A percentile compares a stretch with the other conserved stretches of the same genome.
phyloP scores from a whole-genome alignment of 2,113 vertebrate species.

The Phylloscopus whistleri region DNA sequence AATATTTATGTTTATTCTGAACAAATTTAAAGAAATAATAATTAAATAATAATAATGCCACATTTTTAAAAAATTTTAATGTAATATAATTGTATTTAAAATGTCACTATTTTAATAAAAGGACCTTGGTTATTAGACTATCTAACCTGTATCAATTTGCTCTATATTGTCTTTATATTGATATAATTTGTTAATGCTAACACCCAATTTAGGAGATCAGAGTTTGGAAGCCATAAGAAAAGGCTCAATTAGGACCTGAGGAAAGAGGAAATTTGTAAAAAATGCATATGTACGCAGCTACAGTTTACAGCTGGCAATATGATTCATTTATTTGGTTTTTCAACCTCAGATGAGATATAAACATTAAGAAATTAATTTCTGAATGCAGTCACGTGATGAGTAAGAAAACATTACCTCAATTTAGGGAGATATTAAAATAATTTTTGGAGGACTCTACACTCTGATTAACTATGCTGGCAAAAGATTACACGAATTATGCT shows the following conservation, averaged over 20 bases:
- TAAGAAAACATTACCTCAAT: neutral
- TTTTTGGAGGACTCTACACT: neutral
- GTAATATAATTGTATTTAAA: neutral
- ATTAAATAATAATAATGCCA: neutral
- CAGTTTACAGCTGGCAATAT: neutral
- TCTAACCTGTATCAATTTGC: neutral
- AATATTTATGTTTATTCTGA: neutral
- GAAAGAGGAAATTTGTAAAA: neutral
- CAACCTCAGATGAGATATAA: neutral
- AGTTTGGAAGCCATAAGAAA: neutral
- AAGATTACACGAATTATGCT: neutral
- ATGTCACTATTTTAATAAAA: neutral
- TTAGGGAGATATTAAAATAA: neutral
- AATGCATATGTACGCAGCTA: neutral
- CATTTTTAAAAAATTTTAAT: neutral
- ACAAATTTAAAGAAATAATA: neutral
- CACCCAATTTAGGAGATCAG: neutral
- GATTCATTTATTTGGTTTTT: neutral
- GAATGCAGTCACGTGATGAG: neutral
- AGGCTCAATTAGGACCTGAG: neutral
- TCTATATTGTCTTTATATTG: neutral
- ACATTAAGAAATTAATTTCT: neutral
- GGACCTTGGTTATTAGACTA: neutral
- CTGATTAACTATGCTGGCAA: neutral
- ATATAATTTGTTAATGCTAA: neutral